Base-by-base conservation (phyloP, 2,113 vertebrate species). In the Ciconia maguari region DNA sequence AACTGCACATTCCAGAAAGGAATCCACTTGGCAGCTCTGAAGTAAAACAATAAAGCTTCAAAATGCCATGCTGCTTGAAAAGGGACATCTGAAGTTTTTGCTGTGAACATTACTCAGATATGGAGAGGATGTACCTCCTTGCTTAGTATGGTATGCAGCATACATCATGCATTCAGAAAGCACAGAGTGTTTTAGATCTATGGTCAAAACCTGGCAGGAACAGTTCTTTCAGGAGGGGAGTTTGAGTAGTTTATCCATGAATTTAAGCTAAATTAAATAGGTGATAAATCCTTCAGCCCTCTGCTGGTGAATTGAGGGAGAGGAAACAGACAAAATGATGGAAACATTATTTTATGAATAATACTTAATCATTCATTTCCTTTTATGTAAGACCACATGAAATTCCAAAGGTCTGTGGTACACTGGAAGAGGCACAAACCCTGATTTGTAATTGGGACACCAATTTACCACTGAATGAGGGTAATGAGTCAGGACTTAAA, bases 81-180 rank as follows among this genome's bases (percentile, higher is more conserved):
- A 89, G 18, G 38, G 34, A 68, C 64, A 70, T 21, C 36, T 75
- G 46, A 93, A 30, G 55, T 13, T 41, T 77, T 20, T 79, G 30
- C 41, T 66, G 54, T 21, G 68, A 69, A 22, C 62, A 5, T 32
- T 18, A 34, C 29, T 60, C 30, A 49, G 66, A 20, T 30, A 29
- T 0, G 20, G 34, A 83, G 30, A 85, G 30, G 44, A n/a, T 5
- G 21, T 9, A 51, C 24, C 32, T 83, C n/a, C 54, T 25, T 17
- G 38, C 44, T 72, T 14, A 48, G 71, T 8, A n/a, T 13, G 17
- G 26, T 11, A 41, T 5, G 34, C n/a, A 55, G 36, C 18, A 60
- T 4, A 10, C 4, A 13, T 8, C 24, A 13, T 0, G 3, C 11
- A 2, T 18, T 58, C 49, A 58, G 32, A 84, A 11, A 54, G n/a